A percentile compares a stretch with the other conserved stretches of the same genome.
Evolutionary conservation across 2,888 invertebrate species (phyloP).

Genomic region (Salticus scenicus): DNA sequence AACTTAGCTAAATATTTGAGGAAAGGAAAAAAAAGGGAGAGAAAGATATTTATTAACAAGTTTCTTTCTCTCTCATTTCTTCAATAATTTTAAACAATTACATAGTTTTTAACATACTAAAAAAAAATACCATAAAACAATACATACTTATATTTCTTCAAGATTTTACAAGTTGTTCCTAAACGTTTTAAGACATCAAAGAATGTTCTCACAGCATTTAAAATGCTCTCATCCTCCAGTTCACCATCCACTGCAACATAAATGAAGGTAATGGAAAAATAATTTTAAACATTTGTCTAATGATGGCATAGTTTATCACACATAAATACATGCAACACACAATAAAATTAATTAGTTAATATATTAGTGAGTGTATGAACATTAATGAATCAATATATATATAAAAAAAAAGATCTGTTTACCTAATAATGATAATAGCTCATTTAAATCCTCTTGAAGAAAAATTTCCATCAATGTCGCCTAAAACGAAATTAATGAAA

Average conservation of each 20-base stretch:
- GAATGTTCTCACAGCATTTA: conserved; percentile 75
- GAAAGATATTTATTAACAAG: too few species aligned
- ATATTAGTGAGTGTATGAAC: neutral
- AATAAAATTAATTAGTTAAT: too few species aligned
- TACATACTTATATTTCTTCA: conserved; percentile 77
- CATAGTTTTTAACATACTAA: neutral
- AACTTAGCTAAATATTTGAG: too few species aligned
- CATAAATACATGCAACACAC: too few species aligned
- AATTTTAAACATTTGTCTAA: too few species aligned
- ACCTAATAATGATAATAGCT: conserved; percentile 72
- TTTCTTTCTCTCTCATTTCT: conserved; percentile 2
- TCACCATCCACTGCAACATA: conserved; percentile 71
- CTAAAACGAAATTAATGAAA: too few species aligned
- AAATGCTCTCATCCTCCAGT: conserved; percentile 72
- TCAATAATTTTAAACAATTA: conserved; percentile 16
- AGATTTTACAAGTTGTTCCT: conserved; percentile 75
- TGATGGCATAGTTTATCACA: too few species aligned
- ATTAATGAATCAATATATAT: conserved; percentile 1
- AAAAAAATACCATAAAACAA: neutral
- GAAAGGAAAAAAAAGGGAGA: too few species aligned
- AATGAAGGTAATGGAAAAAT: too few species aligned
- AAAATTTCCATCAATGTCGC: conserved; percentile 79
- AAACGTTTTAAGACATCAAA: conserved; percentile 76
- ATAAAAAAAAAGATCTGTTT: too few species aligned
- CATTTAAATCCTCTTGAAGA: conserved; percentile 78